Conservation (phyloP, 2,113 vertebrate species). For the Mobula hypostoma region DNA sequence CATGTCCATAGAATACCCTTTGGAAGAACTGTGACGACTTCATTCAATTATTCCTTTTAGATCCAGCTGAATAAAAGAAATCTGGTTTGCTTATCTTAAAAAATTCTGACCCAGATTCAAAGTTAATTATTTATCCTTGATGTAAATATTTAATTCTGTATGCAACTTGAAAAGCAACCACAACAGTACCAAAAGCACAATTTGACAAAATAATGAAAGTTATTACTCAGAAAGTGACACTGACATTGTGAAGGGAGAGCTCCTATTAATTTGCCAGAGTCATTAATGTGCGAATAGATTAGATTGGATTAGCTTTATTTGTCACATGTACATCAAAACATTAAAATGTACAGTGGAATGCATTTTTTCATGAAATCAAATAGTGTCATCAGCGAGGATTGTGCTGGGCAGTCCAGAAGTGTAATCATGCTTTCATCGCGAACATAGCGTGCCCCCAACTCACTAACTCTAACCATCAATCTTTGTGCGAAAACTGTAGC, state of each 20-base stretch:
- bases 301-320: too few species aligned
- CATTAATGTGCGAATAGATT: background rate
- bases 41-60: background rate
- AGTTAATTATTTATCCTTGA: background rate
- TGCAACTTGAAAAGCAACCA: background rate
- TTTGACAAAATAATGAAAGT: background rate
- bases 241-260: background rate
- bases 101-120: background rate
- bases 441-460: too few species aligned
- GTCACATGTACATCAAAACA: too few species aligned
- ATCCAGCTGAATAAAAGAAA: background rate
- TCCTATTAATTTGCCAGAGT: background rate
- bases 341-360: too few species aligned
- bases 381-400: too few species aligned
- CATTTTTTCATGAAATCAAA: too few species aligned
- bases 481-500: too few species aligned
- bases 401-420: too few species aligned
- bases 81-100: background rate
- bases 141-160: constrained; percentile 14
- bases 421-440: too few species aligned
- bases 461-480: too few species aligned
- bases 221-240: background rate
- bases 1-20: background rate
- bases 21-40: background rate
- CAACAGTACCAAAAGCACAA: background rate